Percentiles rank a stretch among this genome's conserved stretches.
Evolutionary conservation across 2,113 vertebrate genomes (phyloP).

Genomic region (Bos taurus): DNA sequence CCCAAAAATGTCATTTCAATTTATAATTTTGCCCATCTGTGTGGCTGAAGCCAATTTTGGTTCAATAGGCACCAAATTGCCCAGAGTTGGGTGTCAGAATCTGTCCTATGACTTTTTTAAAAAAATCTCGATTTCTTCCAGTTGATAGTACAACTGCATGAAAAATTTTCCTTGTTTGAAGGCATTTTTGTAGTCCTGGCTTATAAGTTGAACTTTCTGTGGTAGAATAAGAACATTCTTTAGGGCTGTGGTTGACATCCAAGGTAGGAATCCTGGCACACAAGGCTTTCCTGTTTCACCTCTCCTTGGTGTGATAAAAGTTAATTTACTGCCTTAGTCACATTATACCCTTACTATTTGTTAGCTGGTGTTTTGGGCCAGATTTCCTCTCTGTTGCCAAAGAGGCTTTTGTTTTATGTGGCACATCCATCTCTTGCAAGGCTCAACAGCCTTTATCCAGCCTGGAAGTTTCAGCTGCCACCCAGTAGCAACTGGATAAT

Average conservation of each 20-base stretch:
- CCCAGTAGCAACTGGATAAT: not conserved
- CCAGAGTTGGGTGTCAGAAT: not conserved
- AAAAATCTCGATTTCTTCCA: not conserved
- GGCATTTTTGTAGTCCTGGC: not conserved
- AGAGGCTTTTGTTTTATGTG: constrained; percentile 15
- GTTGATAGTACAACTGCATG: not conserved
- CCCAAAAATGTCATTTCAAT: constrained; percentile 12
- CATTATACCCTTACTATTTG: not conserved
- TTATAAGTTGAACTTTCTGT: not conserved
- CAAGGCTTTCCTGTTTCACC: not conserved
- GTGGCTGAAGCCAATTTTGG: not conserved
- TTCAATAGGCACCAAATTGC: not conserved
- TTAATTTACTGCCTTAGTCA: not conserved
- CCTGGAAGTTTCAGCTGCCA: not conserved
- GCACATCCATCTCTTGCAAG: not conserved
- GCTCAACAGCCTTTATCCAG: not conserved
- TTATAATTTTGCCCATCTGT: not conserved
- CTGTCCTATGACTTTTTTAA: not conserved
- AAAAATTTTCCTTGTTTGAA: not conserved
- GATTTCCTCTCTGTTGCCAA: not conserved
- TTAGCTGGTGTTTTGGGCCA: not conserved
- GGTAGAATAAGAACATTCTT: constrained; percentile 1
- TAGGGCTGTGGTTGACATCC: not conserved
- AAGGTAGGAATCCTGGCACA: not conserved
- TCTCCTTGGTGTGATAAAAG: not conserved